phyloP scores from a whole-genome alignment of 2,797 vertebrate species.

The Channa striata region DNA sequence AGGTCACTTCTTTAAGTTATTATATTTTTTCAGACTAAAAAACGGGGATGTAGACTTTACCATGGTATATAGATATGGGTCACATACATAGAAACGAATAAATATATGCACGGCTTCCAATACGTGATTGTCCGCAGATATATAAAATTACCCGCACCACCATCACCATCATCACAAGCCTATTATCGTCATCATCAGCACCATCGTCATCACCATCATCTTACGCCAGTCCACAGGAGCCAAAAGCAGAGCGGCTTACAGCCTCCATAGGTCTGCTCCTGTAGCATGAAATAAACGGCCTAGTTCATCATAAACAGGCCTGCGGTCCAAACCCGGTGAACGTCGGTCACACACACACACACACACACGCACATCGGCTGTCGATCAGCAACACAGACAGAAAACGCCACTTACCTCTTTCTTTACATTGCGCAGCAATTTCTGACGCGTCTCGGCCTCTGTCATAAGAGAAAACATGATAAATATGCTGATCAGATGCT shows the following conservation, averaged over 20 bases:
- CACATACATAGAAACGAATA: background rate
- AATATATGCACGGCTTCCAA: background rate
- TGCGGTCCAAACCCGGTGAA: conserved; percentile 21
- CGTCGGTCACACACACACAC: background rate
- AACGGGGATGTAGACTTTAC: no score
- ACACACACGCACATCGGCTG: background rate
- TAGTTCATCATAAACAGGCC: conserved; percentile 47
- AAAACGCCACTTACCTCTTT: conserved; percentile 90
- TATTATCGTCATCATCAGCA: conserved; percentile 38
- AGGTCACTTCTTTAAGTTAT: conserved; percentile 62
- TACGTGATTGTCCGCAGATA: conserved; percentile 6
- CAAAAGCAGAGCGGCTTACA: conserved; percentile 6
- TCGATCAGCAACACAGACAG: conserved; percentile 5
- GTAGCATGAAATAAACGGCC: conserved; percentile 11
- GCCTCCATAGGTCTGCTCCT: background rate
- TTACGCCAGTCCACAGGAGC: conserved; percentile 35
- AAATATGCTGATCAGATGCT: conserved; percentile 40
- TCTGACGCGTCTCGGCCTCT: conserved; percentile 96
- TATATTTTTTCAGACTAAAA: no score
- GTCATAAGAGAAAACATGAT: conserved; percentile 76
- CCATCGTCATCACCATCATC: conserved; percentile 35
- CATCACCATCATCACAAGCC: conserved; percentile 26
- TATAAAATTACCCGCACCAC: conserved; percentile 13
- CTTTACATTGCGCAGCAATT: conserved; percentile 95
- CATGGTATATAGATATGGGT: background rate